Conservation (phyloP, 2,888 invertebrate species). For the Leptinotarsa tumamoca region DNA sequence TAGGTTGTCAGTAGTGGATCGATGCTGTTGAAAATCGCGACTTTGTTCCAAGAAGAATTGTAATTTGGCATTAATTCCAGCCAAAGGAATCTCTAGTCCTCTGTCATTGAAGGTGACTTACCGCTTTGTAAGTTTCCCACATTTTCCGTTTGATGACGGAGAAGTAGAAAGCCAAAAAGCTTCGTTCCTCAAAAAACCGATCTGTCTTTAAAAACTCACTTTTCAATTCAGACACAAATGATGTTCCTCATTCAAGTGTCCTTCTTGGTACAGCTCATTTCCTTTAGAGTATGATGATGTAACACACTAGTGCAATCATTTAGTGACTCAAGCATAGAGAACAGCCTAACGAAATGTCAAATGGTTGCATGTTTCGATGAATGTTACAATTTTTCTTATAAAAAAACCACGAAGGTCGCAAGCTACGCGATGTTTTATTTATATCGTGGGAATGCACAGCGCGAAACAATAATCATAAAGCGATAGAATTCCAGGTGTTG, state of each 20-base stretch:
- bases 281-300: not conserved
- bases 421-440: slow-evolving; percentile 17
- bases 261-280: not conserved
- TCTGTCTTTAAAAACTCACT: no score
- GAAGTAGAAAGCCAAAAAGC: no score
- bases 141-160: no score
- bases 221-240: not conserved
- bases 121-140: no score
- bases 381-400: not conserved
- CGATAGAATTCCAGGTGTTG: slow-evolving; percentile 42
- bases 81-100: no score
- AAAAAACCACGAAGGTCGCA: slow-evolving; percentile 10
- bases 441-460: slow-evolving; percentile 35
- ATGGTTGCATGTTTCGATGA: slow-evolving; percentile 10
- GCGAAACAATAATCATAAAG: slow-evolving; percentile 38
- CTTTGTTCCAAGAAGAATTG: no score
- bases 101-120: no score
- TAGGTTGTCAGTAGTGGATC: no score
- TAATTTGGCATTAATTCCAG: no score
- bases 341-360: not conserved
- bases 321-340: not conserved
- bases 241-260: not conserved
- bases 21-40: no score
- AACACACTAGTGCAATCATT: not conserved
- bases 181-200: no score